Conservation (phyloP, 2,797 vertebrate genomes). For the Zenarchopterus dispar region DNA sequence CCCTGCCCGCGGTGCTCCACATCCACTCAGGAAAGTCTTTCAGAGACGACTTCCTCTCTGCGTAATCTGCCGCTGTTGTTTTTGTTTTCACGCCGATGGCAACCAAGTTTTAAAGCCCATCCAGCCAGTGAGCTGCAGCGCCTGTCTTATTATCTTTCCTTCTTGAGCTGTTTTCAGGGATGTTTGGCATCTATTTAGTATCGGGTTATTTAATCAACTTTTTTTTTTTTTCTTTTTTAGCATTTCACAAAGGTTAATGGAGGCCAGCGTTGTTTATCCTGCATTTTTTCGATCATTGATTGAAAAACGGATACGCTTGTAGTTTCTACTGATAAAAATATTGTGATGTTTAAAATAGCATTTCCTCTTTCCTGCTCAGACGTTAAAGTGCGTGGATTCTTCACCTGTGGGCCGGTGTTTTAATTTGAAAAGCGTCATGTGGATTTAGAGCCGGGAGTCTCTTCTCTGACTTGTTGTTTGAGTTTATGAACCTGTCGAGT, state of each 20-base stretch:
- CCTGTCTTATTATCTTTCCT: too few relatives aligned
- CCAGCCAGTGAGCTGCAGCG: neutral
- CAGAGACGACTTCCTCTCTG: conserved; percentile 16
- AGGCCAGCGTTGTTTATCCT: neutral
- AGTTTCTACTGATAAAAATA: neutral
- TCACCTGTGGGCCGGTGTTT: conserved; percentile 15
- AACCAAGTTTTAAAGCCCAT: conserved; percentile 1
- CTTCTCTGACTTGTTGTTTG: conserved; percentile 31
- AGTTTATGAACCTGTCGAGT: conserved; percentile 54
- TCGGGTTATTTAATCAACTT: neutral
- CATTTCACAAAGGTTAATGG: neutral
- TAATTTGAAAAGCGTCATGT: conserved; percentile 28
- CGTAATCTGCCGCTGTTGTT: neutral
- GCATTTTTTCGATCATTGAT: too few relatives aligned
- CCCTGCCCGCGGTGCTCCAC: conserved; percentile 40
- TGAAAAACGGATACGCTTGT: too few relatives aligned
- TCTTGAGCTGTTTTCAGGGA: neutral
- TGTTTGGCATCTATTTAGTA: too few relatives aligned
- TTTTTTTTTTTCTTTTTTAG: neutral
- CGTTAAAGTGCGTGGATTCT: conserved; percentile 19
- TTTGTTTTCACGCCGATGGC: neutral
- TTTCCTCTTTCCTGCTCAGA: conserved; percentile 17
- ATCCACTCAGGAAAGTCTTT: conserved; percentile 17
- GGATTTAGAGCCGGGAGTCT: conserved; percentile 26
- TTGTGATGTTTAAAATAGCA: neutral